Base-by-base conservation (phyloP, 2,888 invertebrate species). In the Morpho helenor region DNA sequence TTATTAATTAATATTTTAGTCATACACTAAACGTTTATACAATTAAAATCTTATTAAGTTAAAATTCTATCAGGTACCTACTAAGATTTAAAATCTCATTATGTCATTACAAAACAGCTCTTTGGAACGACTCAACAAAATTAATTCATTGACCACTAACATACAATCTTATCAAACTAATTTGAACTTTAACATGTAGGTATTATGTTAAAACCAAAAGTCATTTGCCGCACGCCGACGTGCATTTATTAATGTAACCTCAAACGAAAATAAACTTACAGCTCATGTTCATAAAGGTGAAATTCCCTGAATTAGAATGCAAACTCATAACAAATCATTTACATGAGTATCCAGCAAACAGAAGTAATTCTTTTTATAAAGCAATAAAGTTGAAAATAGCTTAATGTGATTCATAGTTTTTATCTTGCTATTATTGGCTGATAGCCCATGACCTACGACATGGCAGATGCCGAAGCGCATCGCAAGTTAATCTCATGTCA, bases 371-470 rank as follows among this genome's bases (percentile, higher is more conserved):
- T 47, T 57, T n/a, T 57, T 43, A 22, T 2, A 39, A 23, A 7
- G 49, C 16, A 8, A 10, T 39, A 49, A 42, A 40, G 55, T 44
- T 49, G 10, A 49, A 39, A 49, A 22, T 7, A 8, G 44, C 31
- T 47, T 39, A 31, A 23, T 16, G 49, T 42, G 9, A 16, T 1
- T 49, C 31, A 16, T 39, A 49, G 40, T 55, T 49, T 60, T 59
- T 66, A 65, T 63, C 60, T 57, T 50, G 57, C 49, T 43, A 51
- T 41, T 57, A 52, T 43, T 46, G 59, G 47, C 53, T 52, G 66
- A 66, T 66, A 66, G 65, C 66, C 63, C 66, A 56, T 63, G 66
- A 63, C 66, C 66, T 65, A 62, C 60, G 65, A 61, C 63, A 64
- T 62, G 61, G 50, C 58, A 56, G 64, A 59, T 56, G 61, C 51